Conservation (phyloP, 2,888 invertebrate species). For the Mayetiola destructor region DNA sequence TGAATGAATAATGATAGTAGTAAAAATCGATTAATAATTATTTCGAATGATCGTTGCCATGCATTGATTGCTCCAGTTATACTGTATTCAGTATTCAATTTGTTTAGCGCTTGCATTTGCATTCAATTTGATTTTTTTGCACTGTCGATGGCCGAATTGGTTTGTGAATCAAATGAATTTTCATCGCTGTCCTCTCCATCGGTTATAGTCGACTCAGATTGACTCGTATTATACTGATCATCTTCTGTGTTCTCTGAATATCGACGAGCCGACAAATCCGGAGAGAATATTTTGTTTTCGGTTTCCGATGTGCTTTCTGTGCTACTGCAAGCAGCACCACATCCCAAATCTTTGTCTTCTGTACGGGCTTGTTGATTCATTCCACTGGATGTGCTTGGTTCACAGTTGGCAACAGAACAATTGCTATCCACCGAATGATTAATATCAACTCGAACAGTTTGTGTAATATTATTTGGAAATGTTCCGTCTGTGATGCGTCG, state of each 20-base stretch:
- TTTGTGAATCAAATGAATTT: not conserved
- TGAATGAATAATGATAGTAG: too few species aligned
- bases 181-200: not conserved
- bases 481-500: conserved; percentile 19
- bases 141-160: not conserved
- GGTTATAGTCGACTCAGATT: not conserved
- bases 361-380: not conserved
- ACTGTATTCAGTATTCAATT: too few species aligned
- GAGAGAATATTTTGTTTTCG: conserved; percentile 4
- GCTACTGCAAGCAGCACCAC: not conserved
- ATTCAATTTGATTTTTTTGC: too few species aligned
- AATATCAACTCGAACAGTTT: not conserved
- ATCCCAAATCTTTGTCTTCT: not conserved
- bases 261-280: conserved; percentile 6
- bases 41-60: too few species aligned
- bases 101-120: too few species aligned
- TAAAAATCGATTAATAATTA: too few species aligned
- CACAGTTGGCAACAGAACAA: not conserved
- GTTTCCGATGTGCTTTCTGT: not conserved
- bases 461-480: conserved; percentile 2
- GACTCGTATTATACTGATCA: conserved; percentile 15
- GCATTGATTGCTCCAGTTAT: too few species aligned
- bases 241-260: conserved; percentile 17
- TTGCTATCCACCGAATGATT: too few species aligned
- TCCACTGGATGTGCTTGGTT: not conserved